Evolutionary conservation across 2,888 invertebrate species (phyloP).

Genomic region (Thereva unica): DNA sequence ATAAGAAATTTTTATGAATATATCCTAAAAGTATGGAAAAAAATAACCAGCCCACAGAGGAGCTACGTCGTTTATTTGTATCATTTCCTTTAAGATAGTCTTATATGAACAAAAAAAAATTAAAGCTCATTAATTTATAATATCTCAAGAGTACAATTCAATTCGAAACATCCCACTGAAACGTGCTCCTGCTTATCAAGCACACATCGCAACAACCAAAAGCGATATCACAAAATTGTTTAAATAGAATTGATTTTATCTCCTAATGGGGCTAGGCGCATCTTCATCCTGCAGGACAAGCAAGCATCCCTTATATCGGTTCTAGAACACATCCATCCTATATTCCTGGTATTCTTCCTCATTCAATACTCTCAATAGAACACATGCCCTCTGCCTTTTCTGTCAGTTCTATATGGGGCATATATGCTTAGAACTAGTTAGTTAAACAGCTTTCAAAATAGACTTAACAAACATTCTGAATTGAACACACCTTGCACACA

Average conservation of each 20-base stretch:
- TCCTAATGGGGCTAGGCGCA: constrained; percentile 4
- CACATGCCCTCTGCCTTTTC: not conserved
- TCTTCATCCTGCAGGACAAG: too few species aligned
- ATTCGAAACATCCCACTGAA: not conserved
- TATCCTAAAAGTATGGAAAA: too few species aligned
- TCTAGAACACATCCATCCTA: not conserved
- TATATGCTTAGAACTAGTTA: constrained; percentile 19
- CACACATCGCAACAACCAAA: not conserved
- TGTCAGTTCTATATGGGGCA: not conserved
- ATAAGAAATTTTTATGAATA: too few species aligned
- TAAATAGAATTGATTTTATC: constrained; percentile 29
- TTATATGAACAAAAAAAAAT: too few species aligned
- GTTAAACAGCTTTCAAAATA: constrained; percentile 13
- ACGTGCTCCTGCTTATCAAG: constrained; percentile 6
- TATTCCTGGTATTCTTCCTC: not conserved
- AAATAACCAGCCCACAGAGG: too few species aligned
- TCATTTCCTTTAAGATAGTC: too few species aligned
- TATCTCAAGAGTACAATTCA: constrained; percentile 5
- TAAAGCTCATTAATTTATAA: too few species aligned
- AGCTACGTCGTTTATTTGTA: too few species aligned
- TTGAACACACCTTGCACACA: constrained; percentile 20
- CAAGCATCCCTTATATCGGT: too few species aligned
- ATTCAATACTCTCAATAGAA: not conserved
- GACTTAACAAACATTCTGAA: constrained; percentile 24
- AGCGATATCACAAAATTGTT: constrained; percentile 16